Evolutionary conservation across 1,140 invertebrate species (phyloP), one percentile per base, ranked within the genome.

Genomic region (Planococcus citri): DNA sequence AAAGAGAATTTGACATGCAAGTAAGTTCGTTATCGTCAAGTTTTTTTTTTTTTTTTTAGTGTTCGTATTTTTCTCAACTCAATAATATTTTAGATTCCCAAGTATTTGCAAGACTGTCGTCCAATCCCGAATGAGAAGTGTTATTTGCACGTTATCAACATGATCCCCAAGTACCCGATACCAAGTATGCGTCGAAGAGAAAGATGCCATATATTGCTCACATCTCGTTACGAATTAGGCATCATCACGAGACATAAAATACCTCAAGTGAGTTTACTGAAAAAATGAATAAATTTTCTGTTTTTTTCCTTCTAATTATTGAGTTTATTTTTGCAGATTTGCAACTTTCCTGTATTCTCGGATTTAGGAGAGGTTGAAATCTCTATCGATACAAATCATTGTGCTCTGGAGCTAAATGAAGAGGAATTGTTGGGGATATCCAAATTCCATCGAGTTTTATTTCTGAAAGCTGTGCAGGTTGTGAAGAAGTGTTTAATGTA

Each of bases 1-100:
- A 86, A 86, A 75, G 79, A 83, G 70, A 84, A 87, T 70, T 85
- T 90, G 77, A 83, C 57, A 88, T 90, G 77, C 81, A 83, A 75
- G 85, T 78, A 76, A 80, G 76, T 80, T 41, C 24, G 14, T 27
- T 6, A 27, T 20, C 17, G n/a, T 68, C n/a, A 25, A 68, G 29
- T 24, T 17, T 33, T 22, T 33, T 37, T 21, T 27, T 68, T 57
- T 68, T 8, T 69, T 6, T 33, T 33, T 33, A 33, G 12, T 33
- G 29, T 3, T 6, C 24, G 14, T n/a, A 69, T 69, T 64, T 21
- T 60, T 24, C 24, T 17, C 29, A 68, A 37, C 22, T 1, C 14
- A 38, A 29, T 33, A 37, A 12, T 6, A 33, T 20, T 51, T 41
- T 60, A 72, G 69, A 69, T 22, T 57, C 41, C 71, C 33, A 41